A percentile compares a stretch with the other conserved stretches of the same genome.
phyloP scores from a whole-genome alignment of 2,797 vertebrate species.

The Aulostomus chinensis region DNA sequence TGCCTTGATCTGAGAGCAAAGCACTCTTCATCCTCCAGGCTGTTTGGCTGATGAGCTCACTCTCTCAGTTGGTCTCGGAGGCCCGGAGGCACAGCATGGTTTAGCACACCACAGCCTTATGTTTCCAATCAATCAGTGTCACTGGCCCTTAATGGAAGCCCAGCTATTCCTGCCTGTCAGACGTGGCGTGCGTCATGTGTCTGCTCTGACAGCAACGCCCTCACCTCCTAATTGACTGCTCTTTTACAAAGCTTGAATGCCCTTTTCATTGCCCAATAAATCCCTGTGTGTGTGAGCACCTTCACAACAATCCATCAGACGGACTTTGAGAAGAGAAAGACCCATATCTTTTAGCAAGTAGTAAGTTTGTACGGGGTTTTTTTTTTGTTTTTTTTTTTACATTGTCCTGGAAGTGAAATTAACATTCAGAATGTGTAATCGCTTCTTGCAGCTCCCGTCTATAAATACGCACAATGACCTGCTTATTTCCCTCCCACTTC shows the following conservation, averaged over 20 bases:
- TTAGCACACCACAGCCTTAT: conserved; percentile 24
- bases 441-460: conserved; percentile 15
- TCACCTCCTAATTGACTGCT: conserved; percentile 36
- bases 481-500: conserved; percentile 23
- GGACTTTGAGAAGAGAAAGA: too few species aligned
- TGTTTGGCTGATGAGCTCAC: conserved; percentile 36
- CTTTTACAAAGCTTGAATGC: conserved; percentile 21
- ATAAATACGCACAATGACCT: conserved; percentile 39
- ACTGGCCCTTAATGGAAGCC: conserved; percentile 36
- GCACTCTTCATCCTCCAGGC: conserved; percentile 20
- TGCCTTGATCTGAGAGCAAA: conserved; percentile 28
- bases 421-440: conserved; percentile 5
- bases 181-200: conserved; percentile 10
- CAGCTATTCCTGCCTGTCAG: conserved; percentile 31
- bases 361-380: not conserved
- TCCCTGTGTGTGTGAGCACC: too few species aligned
- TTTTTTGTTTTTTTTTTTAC: not conserved
- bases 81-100: conserved; percentile 11
- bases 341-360: too few species aligned
- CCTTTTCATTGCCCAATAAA: conserved; percentile 35
- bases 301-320: too few species aligned
- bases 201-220: conserved; percentile 31
- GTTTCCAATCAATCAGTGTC: conserved; percentile 50
- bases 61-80: conserved; percentile 11
- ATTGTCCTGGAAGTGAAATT: conserved; percentile 18